Evolutionary conservation across 2,113 vertebrate species (phyloP).

Genomic region (Rousettus leschenaultii): DNA sequence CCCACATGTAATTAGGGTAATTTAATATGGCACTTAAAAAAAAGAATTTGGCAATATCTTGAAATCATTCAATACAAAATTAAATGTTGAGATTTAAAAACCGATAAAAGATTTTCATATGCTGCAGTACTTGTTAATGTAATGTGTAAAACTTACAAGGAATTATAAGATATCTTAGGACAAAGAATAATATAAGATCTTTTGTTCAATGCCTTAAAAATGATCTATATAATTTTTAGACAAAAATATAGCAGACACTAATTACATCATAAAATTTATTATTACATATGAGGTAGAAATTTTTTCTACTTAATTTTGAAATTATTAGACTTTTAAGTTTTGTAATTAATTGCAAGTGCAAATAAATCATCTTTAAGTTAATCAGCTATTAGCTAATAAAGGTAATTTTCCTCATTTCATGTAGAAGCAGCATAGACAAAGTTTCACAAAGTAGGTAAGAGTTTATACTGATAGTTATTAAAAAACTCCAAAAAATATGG

Average conservation of each 20-base stretch:
- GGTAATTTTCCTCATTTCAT: background rate
- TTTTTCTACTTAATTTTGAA: background rate
- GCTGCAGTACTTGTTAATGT: background rate
- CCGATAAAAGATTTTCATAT: slow-evolving; percentile 15
- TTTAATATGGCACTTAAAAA: background rate
- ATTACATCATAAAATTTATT: background rate
- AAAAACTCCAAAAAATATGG: background rate
- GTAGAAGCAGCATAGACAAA: background rate
- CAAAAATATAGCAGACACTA: background rate
- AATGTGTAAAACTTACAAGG: slow-evolving; percentile 19
- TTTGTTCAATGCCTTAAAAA: slow-evolving; percentile 40
- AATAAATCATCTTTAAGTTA: background rate
- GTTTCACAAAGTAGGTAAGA: background rate
- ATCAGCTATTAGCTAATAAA: background rate
- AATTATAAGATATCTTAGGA: slow-evolving; percentile 16
- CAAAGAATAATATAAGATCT: background rate
- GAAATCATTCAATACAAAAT: slow-evolving; percentile 31
- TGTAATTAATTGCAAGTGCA: background rate
- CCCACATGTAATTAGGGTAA: background rate
- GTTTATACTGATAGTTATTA: background rate
- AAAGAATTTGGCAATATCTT: slow-evolving; percentile 37
- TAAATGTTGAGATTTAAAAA: slow-evolving; percentile 33
- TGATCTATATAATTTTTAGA: background rate
- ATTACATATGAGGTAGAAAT: background rate
- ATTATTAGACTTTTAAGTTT: background rate